Evolutionary conservation across 2,888 invertebrate genomes (phyloP).

Genomic region (Synergus gifuensis): DNA sequence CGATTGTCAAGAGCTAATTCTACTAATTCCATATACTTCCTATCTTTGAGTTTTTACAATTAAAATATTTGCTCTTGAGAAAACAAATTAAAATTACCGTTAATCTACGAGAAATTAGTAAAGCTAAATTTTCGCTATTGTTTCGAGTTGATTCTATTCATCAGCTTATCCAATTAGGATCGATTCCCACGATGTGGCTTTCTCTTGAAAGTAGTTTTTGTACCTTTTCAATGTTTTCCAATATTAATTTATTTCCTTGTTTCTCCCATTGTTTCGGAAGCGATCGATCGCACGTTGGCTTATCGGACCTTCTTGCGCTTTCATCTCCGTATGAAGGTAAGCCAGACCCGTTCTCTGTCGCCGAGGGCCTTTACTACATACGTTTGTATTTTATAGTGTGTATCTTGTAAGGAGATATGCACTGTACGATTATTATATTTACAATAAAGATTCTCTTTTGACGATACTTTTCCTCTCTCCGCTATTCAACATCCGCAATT

Average conservation of each 20-base stretch:
- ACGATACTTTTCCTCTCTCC: neutral
- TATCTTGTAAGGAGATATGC: conserved; percentile 5
- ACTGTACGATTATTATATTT: neutral
- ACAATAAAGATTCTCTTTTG: neutral
- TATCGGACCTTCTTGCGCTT: conserved; percentile 21
- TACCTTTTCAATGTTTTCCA: conserved; percentile 29
- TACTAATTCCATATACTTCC: neutral
- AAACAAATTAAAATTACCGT: neutral
- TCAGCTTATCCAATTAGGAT: conserved; percentile 9
- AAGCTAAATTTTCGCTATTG: neutral
- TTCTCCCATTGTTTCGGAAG: conserved; percentile 34
- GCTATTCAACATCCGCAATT: neutral
- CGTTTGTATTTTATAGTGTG: conserved; percentile 2
- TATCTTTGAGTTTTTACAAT: neutral
- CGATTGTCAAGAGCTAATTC: too few relatives aligned
- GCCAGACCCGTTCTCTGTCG: conserved; percentile 7
- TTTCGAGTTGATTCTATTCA: neutral
- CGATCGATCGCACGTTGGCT: conserved; percentile 25
- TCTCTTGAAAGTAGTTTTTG: conserved; percentile 35
- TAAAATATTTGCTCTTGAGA: neutral
- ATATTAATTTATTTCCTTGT: conserved; percentile 38
- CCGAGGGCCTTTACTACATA: conserved; percentile 19
- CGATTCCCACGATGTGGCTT: conserved; percentile 30
- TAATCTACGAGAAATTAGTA: neutral
- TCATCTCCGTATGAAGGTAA: conserved; percentile 37